Conservation (phyloP, 2,113 vertebrate species). For the Oenanthe melanoleuca region DNA sequence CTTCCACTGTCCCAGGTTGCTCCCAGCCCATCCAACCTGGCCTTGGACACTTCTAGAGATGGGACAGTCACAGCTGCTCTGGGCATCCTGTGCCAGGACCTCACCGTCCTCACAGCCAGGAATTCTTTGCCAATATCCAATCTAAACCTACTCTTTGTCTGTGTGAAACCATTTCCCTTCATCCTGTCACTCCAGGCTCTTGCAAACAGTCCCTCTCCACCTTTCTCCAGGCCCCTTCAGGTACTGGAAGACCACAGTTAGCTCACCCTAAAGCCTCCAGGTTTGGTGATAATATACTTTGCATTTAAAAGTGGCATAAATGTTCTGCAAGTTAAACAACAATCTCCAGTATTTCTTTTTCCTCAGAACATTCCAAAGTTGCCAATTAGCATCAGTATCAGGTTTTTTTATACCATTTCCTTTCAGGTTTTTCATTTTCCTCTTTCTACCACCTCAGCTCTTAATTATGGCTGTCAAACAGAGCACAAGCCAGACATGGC, state of each 20-base stretch:
- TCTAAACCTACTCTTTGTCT: background rate
- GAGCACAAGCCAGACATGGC: slow-evolving; percentile 18
- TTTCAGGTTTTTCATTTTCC: slow-evolving; percentile 28
- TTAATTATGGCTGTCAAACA: slow-evolving; percentile 49
- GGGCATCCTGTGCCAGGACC: background rate
- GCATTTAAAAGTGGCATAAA: background rate
- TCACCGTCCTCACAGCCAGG: background rate
- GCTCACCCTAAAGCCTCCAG: background rate
- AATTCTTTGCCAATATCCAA: background rate
- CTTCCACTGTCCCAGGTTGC: rapidly evolving
- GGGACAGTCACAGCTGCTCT: background rate
- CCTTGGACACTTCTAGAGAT: background rate
- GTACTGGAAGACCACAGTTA: background rate
- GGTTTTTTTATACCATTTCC: background rate
- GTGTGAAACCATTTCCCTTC: background rate
- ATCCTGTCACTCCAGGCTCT: background rate
- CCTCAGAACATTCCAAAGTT: background rate
- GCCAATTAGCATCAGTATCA: background rate
- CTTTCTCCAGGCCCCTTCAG: background rate
- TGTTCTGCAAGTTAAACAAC: background rate
- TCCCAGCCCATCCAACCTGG: rapidly evolving
- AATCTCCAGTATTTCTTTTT: background rate
- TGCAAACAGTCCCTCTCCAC: background rate
- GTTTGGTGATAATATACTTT: background rate
- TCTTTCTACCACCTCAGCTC: slow-evolving; percentile 26